A percentile compares a stretch with the other conserved stretches of the same genome.
phyloP scores from a whole-genome alignment of 2,888 invertebrate genomes.

The Hirudinaria manillensis region DNA sequence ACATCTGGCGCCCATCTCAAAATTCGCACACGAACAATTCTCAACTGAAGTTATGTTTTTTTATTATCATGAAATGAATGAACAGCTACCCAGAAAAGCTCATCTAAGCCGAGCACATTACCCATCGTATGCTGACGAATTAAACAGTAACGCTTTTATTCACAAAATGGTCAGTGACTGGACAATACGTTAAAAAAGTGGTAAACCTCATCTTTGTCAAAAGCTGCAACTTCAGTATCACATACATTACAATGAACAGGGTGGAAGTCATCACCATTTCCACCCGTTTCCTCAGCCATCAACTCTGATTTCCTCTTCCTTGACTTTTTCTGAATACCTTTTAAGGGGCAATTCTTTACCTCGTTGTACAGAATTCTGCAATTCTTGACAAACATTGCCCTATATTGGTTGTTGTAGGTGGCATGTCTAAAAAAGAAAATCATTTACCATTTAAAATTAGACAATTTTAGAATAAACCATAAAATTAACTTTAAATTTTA shows the following conservation, averaged over 20 bases:
- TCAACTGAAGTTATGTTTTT: too few relatives aligned
- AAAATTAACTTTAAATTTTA: not conserved
- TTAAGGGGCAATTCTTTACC: constrained; percentile 47
- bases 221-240: constrained; percentile 59
- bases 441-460: not conserved
- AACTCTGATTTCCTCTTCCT: constrained; percentile 39
- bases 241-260: constrained; percentile 59
- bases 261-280: constrained; percentile 48
- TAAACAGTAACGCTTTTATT: not conserved
- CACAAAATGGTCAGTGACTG: constrained; percentile 31
- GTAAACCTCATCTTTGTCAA: constrained; percentile 60
- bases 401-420: constrained; percentile 58
- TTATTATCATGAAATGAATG: too few relatives aligned
- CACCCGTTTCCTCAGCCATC: not conserved
- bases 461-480: not conserved
- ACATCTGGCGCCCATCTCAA: not conserved
- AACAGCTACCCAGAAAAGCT: too few relatives aligned
- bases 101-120: not conserved
- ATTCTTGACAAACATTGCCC: constrained; percentile 63
- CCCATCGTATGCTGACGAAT: not conserved
- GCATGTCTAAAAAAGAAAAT: constrained; percentile 54
- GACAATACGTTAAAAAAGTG: constrained; percentile 60
- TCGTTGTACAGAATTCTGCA: constrained; percentile 50
- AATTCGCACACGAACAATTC: too few relatives aligned
- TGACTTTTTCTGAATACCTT: constrained; percentile 43